Percentiles rank a stretch among this genome's conserved stretches.
Evolutionary conservation across 1,140 invertebrate genomes (phyloP).

Genomic region (Trichogramma pretiosum): DNA sequence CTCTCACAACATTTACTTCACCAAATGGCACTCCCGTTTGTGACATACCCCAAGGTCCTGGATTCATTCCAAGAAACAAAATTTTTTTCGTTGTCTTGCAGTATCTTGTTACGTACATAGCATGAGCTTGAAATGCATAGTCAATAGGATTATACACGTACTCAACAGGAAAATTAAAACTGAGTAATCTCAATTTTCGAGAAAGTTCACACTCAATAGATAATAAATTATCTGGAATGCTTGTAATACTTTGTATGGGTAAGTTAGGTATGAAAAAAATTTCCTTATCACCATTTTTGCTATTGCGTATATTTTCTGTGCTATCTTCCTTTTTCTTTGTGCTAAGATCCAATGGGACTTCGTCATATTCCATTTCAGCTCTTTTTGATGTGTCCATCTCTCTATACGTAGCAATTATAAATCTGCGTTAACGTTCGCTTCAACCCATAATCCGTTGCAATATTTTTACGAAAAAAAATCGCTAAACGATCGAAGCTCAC

Average conservation of each 20-base stretch:
- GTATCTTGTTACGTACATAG: conserved; percentile 58
- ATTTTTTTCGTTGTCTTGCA: conserved; percentile 60
- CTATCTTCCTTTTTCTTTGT: conserved; percentile 16
- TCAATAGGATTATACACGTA: conserved; percentile 77
- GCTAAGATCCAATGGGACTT: conserved; percentile 19
- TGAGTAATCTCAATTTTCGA: conserved; percentile 31
- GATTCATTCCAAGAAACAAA: conserved; percentile 87
- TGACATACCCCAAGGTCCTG: conserved; percentile 88
- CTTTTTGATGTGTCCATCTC: conserved; percentile 21
- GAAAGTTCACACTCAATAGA: conserved; percentile 33
- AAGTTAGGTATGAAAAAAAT: conserved; percentile 16
- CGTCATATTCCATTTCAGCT: conserved; percentile 20
- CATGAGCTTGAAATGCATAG: conserved; percentile 70
- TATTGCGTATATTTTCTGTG: conserved; percentile 2
- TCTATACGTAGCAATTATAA: conserved; percentile 11
- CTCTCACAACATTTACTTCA: conserved; percentile 65
- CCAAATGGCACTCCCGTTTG: conserved; percentile 93
- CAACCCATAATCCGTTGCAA: too few species aligned
- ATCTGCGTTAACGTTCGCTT: too few species aligned
- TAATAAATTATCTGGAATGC: conserved; percentile 32
- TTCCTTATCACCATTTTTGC: conserved; percentile 10
- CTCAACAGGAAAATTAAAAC: conserved; percentile 46
- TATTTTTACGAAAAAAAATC: background rate
- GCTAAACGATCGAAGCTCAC: background rate
- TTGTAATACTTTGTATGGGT: conserved; percentile 12